Conservation (phyloP, 2,113 vertebrate species). For the Clarias magur region DNA sequence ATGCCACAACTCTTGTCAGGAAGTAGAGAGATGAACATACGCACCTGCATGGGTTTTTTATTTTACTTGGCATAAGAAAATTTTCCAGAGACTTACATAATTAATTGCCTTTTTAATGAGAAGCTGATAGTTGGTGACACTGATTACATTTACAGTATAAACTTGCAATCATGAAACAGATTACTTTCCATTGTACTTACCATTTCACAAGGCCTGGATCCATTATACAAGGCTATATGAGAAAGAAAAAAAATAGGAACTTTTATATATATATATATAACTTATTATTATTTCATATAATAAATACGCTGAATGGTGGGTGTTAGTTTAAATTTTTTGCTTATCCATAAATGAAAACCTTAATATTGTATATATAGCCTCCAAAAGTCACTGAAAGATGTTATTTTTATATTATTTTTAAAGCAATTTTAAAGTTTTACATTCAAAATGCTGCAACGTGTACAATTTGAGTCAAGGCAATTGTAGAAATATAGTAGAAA, state of each 20-base stretch:
- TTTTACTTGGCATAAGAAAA: background rate
- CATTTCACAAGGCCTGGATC: background rate
- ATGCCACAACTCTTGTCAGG: slow-evolving; percentile 14
- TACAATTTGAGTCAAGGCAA: background rate
- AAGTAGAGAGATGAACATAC: background rate
- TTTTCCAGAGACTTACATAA: background rate
- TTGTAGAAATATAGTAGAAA: background rate
- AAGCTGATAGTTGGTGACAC: background rate
- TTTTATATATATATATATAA: background rate
- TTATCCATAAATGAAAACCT: no score
- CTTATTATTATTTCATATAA: background rate
- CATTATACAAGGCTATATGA: background rate
- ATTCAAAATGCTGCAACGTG: background rate
- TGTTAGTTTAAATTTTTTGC: background rate
- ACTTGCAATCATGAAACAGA: background rate
- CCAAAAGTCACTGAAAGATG: background rate
- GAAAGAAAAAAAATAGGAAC: background rate
- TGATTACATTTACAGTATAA: background rate
- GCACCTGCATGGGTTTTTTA: background rate
- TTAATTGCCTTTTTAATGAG: background rate
- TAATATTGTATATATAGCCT: background rate
- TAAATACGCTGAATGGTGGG: background rate
- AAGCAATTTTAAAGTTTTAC: background rate
- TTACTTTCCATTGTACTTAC: background rate
- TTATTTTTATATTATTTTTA: background rate